Base-by-base conservation (phyloP, 1,140 invertebrate species). In the Ridgeia piscesae region DNA sequence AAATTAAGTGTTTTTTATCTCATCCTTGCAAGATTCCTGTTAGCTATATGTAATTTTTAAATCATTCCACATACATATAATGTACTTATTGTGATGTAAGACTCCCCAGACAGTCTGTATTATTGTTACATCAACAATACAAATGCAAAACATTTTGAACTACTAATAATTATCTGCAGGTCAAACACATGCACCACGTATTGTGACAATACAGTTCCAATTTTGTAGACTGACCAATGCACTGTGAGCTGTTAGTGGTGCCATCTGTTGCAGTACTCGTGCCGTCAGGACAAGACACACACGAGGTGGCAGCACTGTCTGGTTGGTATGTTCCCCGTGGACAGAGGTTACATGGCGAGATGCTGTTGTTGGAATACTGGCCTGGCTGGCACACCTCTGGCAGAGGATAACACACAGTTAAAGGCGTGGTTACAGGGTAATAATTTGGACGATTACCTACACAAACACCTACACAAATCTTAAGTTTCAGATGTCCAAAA, bases 241-340 rank as follows among this genome's bases (percentile, higher is more conserved):
- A 77, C 58, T 77, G 58, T 77, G 58, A 21, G 58, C 6, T 31
- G 27, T 77, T 77, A 31, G 17, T 77, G 58, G 58, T 21, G 0
- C 98, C 98, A 96, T 99, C 97, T 96, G 98, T 98, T 94, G 97
- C 97, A 0, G 99, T 99, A 94, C 98, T 99, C 9, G 98, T 99
- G 92, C 98, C 98, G 94, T 97, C 97, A 1, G 99, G 98, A 96
- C 99, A 99, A 92, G 97, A 97, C 33, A 98, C 96, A 94, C 97
- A 98, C n/a, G 94, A 93, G 0, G 93, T 95, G 94, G 97, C 95
- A 27, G 97, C 97, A 94, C 97, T 97, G 17, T 96, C 93, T 1
- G 96, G 94, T 94, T 97, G 97, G 94, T 97, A 97, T 91, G 95
- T 96, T 0, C 97, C 97, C 50, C 94, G 91, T 1, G 95, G 95